Evolutionary conservation across 2,797 vertebrate species (phyloP), one percentile per base, ranked within the genome.

Genomic region (Enteromius radiatus): DNA sequence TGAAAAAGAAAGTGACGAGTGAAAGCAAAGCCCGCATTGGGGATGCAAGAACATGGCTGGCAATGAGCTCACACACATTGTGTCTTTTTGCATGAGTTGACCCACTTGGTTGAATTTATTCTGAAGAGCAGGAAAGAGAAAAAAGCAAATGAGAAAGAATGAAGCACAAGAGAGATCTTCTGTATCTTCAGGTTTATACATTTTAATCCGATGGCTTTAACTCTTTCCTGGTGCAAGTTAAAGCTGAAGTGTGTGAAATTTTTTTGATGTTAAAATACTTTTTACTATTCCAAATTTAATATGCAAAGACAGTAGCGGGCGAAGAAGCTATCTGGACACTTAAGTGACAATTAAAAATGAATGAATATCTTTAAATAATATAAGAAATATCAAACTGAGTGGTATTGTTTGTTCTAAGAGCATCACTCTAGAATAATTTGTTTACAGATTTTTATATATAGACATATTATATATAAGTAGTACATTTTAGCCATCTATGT

Each of bases 61-160:
- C n/a, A 61, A 76, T 87, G 83, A 87, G 84, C 76, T 87, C 84
- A 87, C 75, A 17, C 82, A 82, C 75, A 86, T 73, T 84, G 76
- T 81, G 84, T 83, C 77, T 81, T 80, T 85, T 43, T 63, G 56
- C 65, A 75, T 63, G 75, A 68, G 69, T 28, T 78, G 64, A 80
- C 76, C 76, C 64, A 68, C 76, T 82, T 77, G 71, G 59, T 56
- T 52, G 26, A 28, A 80, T 85, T 84, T 74, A 83, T 78, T 81
- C 79, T 75, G 41, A 67, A 80, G 69, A 65, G 63, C 33, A 73
- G 76, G 78, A 84, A 59, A 52, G 70, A 71, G 65, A 54, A 33
- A 23, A 41, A 54, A 63, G n/a, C 61, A 76, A 76, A 38, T 3
- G 19, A 84, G 61, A 70, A 21, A 63, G 67, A 81, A 23, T 28